Base-by-base conservation (phyloP, 2,797 vertebrate genomes). In the Pelodytes ibericus region DNA sequence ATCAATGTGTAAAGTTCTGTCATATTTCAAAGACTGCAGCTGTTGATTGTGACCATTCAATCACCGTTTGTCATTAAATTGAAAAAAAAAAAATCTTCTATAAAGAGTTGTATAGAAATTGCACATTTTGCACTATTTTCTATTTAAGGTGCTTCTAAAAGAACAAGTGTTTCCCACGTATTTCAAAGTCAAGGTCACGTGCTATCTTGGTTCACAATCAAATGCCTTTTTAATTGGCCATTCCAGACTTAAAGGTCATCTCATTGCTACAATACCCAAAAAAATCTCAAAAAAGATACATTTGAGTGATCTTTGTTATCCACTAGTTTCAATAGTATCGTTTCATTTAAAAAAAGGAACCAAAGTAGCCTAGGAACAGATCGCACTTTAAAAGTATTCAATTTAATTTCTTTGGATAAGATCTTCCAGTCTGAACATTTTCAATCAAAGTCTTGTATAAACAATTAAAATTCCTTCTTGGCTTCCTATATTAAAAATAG, bases 201-300 rank as follows among this genome's bases (percentile, higher is more conserved):
- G 49, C 74, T 29, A 61, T 75, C 29, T 68, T 64, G 59, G 69
- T 62, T 80, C 81, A 79, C 79, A 80, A 81, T 74, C 80, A 64
- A 65, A 83, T 83, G 13, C 2, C 77, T 71, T 29, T n/a, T 69
- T 84, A 83, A 81, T 7, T 13, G 29, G 84, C 49, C 24, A 20
- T 79, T 62, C 18, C 24, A 61, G 15, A 71, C 26, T 71, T 10
- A 77, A 77, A 82, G 77, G 71, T 65, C 3, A 1, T 24, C 44
- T 81, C 39, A 1, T 0, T 76, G 77, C 73, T 57, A 20, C 2
- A 29, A 22, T 83, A 1, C 3, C 36, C 71, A 81, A 70, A 82
- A 80, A 81, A 79, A 85, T 80, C n/a, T n/a, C 77, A 80, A 73
- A 22, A 20, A 22, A 22, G 70, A 2, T 60, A 1, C 24, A 79